A percentile compares a stretch with the other conserved stretches of the same genome.
These are phyloP conservation scores for Ginglymostoma cirratum DNA, from an alignment of 2,113 vertebrate genomes.

Conservation along the genomic window DNA sequence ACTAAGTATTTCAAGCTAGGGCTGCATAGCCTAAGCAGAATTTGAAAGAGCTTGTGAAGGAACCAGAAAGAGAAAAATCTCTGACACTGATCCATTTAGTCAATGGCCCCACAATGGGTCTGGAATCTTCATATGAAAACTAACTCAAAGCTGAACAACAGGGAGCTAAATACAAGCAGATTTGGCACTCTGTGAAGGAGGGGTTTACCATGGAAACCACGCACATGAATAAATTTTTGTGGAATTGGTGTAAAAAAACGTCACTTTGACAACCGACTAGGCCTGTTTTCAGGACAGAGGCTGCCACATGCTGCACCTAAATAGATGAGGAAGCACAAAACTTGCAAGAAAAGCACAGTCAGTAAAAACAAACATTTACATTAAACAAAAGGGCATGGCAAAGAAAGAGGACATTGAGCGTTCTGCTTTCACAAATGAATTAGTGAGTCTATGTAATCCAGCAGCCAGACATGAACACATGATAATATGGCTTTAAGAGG, in stretches of 20 bases:
- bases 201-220: neutral
- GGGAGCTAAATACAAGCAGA: neutral
- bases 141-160: neutral
- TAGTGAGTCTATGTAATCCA: neutral
- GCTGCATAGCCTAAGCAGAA: neutral
- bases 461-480: neutral
- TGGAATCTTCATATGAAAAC: neutral
- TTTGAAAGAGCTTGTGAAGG: neutral
- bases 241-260: neutral
- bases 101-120: neutral
- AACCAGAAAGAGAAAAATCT: neutral
- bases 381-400: neutral
- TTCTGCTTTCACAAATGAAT: neutral
- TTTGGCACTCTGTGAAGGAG: neutral
- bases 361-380: neutral
- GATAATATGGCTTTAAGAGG: no score
- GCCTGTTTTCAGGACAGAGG: neutral
- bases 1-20: neutral
- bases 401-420: neutral
- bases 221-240: neutral
- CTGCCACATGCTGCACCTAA: neutral
- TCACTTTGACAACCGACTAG: neutral
- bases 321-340: neutral
- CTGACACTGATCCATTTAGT: neutral
- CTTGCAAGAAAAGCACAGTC: neutral